Percentiles rank a stretch among this genome's conserved stretches.
These are phyloP conservation scores for Phylloscopus trochilus DNA, from an alignment of 2,113 vertebrate genomes.

Conservation along the genomic window DNA sequence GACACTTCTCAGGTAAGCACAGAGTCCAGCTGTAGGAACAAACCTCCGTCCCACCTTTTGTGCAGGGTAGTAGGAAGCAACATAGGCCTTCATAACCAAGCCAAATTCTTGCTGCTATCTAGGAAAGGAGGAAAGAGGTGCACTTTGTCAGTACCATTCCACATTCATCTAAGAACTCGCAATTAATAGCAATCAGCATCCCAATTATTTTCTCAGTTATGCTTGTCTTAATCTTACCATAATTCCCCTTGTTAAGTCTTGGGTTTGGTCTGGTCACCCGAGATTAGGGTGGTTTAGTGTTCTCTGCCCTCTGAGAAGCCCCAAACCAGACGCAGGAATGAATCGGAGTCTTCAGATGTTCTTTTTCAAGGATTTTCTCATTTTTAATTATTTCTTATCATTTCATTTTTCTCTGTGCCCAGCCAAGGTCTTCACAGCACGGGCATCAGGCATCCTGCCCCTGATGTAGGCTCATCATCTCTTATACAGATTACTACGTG, in stretches of 20 bases:
- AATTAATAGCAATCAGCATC: not conserved
- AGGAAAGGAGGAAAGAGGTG: not conserved
- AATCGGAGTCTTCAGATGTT: too few species aligned
- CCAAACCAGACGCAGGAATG: too few species aligned
- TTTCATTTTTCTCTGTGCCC: too few species aligned
- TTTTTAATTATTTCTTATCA: too few species aligned
- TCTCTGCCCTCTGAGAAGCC: too few species aligned
- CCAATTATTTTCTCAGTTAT: not conserved
- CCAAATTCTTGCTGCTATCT: not conserved
- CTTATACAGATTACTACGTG: too few species aligned
- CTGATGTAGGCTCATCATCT: too few species aligned
- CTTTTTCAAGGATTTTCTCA: too few species aligned
- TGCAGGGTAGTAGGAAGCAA: not conserved
- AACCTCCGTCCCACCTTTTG: not conserved
- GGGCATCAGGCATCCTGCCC: too few species aligned
- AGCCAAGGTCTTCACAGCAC: too few species aligned
- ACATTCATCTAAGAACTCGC: not conserved
- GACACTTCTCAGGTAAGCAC: not conserved
- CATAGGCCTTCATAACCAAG: rapidly evolving
- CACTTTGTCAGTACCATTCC: rapidly evolving
- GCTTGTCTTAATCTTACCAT: not conserved
- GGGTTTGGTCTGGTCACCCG: too few species aligned
- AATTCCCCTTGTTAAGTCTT: not conserved
- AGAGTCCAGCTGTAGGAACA: not conserved
- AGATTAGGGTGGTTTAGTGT: too few species aligned